Evolutionary conservation across 2,797 vertebrate genomes (phyloP), one percentile per base, ranked within the genome.

Genomic region (Alosa sapidissima): DNA sequence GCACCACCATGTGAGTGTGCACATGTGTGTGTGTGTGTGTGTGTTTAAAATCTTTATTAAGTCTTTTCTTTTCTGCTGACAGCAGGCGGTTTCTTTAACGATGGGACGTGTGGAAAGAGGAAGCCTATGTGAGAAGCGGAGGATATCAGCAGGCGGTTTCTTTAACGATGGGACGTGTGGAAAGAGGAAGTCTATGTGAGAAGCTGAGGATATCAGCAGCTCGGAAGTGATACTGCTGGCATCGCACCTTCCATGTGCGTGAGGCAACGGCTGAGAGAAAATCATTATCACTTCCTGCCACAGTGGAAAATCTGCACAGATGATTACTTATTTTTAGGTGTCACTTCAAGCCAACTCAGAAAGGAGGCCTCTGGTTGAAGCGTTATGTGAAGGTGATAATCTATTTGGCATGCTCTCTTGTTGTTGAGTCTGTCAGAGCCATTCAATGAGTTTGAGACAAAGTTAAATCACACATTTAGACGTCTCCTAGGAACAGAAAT

Each of bases 201-300:
- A 88, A 87, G 65, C 41, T 60, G 72, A 81, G 78, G 85, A 48
- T 84, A 87, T 89, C 86, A 91, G 82, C 51, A 58, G n/a, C 75
- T 89, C 55, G 84, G 55, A 87, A 47, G 83, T 85, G 88, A 81
- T 87, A 90, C 84, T 88, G 84, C 21, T 6, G 86, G 85, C 60
- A 89, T 92, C 89, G 84, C 90, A 91, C 88, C 83, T 88, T 86
- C 36, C 65, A 41, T 21, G 16, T 82, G 81, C 68, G 13, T 48
- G 51, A 82, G 24, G 48, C 9, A 48, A 85, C 65, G 87, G 87
- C 85, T 89, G 89, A 84, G 83, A 88, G 87, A 90, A 41, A 91
- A 82, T 90, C 87, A 91, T 92, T 90, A 90, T 92, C 90, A 85
- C 88, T 84, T 90, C 84, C 75, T 62, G 47, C 82, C 21, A 45